Evolutionary conservation across 2,113 vertebrate genomes (phyloP).

Genomic region (Pavo muticus): DNA sequence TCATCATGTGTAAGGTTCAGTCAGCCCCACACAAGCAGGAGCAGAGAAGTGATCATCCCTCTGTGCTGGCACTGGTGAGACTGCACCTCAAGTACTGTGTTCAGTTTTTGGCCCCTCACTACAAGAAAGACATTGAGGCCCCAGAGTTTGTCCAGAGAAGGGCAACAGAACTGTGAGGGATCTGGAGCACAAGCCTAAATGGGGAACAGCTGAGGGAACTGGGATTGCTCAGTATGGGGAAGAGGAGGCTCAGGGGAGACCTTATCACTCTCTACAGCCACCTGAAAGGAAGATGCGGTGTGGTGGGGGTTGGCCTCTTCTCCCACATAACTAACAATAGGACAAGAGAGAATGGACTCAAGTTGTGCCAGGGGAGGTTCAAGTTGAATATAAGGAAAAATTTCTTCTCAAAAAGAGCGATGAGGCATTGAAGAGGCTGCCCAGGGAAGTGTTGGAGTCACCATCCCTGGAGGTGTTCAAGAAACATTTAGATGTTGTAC

Average conservation of each 20-base stretch:
- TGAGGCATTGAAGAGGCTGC: no score
- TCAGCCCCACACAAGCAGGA: background rate
- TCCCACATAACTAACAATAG: no score
- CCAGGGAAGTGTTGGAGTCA: no score
- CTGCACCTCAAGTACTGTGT: background rate
- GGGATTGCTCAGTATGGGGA: background rate
- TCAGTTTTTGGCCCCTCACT: background rate
- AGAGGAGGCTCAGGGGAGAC: background rate
- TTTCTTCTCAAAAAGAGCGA: no score
- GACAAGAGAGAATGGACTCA: no score
- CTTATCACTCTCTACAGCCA: no score
- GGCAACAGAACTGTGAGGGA: background rate
- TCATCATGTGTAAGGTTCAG: fast-evolving
- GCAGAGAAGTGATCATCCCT: background rate
- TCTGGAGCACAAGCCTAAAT: background rate
- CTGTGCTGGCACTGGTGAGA: background rate
- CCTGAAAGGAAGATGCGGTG: no score
- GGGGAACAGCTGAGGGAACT: background rate
- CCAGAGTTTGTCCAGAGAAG: background rate
- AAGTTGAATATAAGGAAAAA: no score
- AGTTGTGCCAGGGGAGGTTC: no score
- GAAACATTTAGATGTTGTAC: no score
- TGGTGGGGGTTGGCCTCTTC: no score
- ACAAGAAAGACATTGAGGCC: background rate
- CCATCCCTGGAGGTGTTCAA: no score